These are phyloP conservation scores for Spea bombifrons DNA, from an alignment of 2,113 vertebrate species.

Conservation along the genomic window DNA sequence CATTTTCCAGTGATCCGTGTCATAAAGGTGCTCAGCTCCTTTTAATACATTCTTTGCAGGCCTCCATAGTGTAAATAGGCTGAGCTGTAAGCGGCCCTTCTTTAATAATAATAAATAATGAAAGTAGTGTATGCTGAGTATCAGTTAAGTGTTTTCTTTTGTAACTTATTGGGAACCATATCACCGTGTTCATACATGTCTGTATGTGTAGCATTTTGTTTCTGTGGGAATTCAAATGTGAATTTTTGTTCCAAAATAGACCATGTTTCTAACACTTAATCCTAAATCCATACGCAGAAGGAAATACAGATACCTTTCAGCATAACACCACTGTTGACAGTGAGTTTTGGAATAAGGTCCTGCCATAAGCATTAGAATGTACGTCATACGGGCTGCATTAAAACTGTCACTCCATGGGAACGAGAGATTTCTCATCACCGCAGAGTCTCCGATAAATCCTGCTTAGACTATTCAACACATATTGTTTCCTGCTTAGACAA, in stretches of 20 bases:
- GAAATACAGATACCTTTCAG: not conserved
- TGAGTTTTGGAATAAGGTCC: not conserved
- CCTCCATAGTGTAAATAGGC: no score
- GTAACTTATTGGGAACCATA: no score
- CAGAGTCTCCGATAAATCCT: slow-evolving; percentile 29
- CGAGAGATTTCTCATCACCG: not conserved
- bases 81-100: no score
- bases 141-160: no score
- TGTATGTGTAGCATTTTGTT: slow-evolving; percentile 14
- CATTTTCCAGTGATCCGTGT: no score
- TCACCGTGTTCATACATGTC: no score
- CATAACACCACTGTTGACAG: slow-evolving; percentile 50
- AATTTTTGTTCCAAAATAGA: slow-evolving; percentile 42
- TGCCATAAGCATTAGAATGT: slow-evolving; percentile 45
- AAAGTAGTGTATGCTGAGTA: no score
- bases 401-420: not conserved
- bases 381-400: slow-evolving; percentile 49
- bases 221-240: not conserved
- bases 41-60: no score
- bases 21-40: no score
- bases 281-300: slow-evolving; percentile 11
- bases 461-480: slow-evolving; percentile 40
- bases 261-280: fast-evolving
- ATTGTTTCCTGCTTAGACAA: slow-evolving; percentile 53
- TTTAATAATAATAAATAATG: no score